These are phyloP conservation scores for Myotis myotis DNA, from an alignment of 2,797 vertebrate species.

Conservation along the genomic window DNA sequence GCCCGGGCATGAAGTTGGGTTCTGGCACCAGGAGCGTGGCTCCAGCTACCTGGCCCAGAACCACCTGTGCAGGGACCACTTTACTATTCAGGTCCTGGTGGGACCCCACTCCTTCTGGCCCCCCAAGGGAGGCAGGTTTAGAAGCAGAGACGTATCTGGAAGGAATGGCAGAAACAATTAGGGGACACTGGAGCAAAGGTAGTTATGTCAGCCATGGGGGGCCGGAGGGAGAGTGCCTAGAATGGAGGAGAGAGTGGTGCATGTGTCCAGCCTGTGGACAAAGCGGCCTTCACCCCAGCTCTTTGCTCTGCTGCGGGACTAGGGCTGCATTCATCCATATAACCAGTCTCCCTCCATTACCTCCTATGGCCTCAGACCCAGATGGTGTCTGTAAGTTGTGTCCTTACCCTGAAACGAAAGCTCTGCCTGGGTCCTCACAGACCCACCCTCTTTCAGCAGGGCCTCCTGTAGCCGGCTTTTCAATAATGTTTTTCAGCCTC, in stretches of 20 bases:
- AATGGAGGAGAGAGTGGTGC: not conserved
- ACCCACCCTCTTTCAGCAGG: not conserved
- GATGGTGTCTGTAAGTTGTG: not conserved
- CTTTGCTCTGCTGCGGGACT: not conserved
- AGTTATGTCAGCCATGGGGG: not conserved
- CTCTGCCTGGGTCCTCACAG: not conserved
- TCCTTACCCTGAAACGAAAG: not conserved
- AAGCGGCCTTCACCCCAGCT: not conserved
- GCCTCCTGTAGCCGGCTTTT: not conserved
- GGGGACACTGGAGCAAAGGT: not conserved
- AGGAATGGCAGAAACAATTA: not conserved
- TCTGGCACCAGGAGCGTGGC: not conserved
- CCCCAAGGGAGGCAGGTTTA: not conserved
- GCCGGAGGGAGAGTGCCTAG: not conserved
- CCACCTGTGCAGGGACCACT: not conserved
- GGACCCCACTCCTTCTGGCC: not conserved
- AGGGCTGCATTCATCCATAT: not conserved
- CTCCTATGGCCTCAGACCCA: not conserved
- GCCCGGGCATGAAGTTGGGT: slow-evolving; percentile 13
- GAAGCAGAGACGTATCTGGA: not conserved
- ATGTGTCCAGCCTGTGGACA: not conserved
- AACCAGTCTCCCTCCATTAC: not conserved
- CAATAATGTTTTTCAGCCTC: slow-evolving; percentile 12
- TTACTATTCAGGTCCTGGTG: not conserved
- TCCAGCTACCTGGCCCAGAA: slow-evolving; percentile 46